Evolutionary conservation across 2,797 vertebrate genomes (phyloP).

Genomic region (Bovichtus diacanthus): DNA sequence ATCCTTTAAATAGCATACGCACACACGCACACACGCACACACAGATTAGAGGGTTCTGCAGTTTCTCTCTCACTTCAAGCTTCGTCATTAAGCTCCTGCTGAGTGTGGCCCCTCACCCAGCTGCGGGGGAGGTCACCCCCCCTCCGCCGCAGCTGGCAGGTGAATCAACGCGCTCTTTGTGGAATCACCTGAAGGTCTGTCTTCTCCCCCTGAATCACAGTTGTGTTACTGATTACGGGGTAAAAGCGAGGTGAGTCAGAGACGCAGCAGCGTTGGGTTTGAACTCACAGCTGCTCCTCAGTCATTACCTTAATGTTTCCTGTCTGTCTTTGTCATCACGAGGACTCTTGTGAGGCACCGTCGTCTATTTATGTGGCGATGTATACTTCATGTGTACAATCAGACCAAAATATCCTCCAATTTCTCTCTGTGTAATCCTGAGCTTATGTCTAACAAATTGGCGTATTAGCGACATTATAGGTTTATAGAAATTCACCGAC

Average conservation of each 20-base stretch:
- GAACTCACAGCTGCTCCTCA: constrained; percentile 55
- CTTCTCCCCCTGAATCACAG: constrained; percentile 5
- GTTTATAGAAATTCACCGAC: no score
- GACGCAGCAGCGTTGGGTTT: constrained; percentile 33
- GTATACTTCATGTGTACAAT: constrained; percentile 6
- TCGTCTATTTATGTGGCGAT: constrained; percentile 23
- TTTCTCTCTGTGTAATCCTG: not conserved
- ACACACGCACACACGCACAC: no score
- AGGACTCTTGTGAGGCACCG: not conserved
- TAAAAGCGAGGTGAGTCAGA: constrained; percentile 64
- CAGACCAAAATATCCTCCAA: not conserved
- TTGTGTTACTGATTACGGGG: constrained; percentile 55
- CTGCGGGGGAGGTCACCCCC: constrained; percentile 72
- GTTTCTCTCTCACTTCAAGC: constrained; percentile 58
- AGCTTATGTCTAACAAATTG: not conserved
- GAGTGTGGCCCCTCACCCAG: constrained; percentile 77
- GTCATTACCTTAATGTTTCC: constrained; percentile 48
- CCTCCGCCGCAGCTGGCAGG: constrained; percentile 70
- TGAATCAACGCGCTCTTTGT: constrained; percentile 79
- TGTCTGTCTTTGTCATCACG: constrained; percentile 40
- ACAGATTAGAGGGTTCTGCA: constrained; percentile 63
- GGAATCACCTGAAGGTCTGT: constrained; percentile 65
- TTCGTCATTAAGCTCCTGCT: constrained; percentile 75
- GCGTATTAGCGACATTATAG: no score
- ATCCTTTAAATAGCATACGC: no score